Base-by-base conservation (phyloP, 2,888 invertebrate species). In the Dugesia japonica region DNA sequence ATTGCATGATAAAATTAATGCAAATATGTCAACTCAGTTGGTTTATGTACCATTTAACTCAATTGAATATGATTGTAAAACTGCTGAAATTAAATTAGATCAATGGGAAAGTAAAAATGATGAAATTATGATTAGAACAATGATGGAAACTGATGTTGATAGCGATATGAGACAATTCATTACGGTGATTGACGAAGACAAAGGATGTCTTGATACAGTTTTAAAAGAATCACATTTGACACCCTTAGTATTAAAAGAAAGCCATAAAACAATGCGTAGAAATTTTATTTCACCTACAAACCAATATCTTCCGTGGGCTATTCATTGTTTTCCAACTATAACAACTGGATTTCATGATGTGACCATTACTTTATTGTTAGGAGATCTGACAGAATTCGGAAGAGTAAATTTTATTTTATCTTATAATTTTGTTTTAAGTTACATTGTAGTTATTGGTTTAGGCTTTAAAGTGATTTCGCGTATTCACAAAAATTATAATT, bases 271-370 rank as follows among this genome's bases (percentile, higher is more conserved):
- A 26, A 42, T 75, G 56, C 42, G 75, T 7, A 38, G 75, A n/a
- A 38, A 28, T 17, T 75, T 75, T 28, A 13, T 75, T 4, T 1
- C 13, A 28, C 56, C 56, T 4, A 1, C 23, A 1, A 26, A 17
- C 23, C 75, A 75, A 56, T 56, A 42, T 38, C 42, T 75, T n/a
- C 75, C 75, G 1, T 75, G 75, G 75, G 75, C 75, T 15, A 75
- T 75, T 27, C 75, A 75, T 42, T 75, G 56, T 27, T 75, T 71
- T 26, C 42, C 26, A 27, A 23, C 27, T 7, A 42, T 71, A 7
- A 7, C 33, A 4, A 42, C 42, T n/a, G 42, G 42, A 42, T n/a
- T 42, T n/a, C 27, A 42, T 27, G 71, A 71, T 28, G 27, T 75
- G 7, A 42, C 75, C 1, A 42, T 42, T 4, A 26, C 75, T 4